A percentile compares a stretch with the other conserved stretches of the same genome.
These are phyloP conservation scores for Drosophila biarmipes DNA, from an alignment of 1,140 invertebrate species.

Conservation along the genomic window DNA sequence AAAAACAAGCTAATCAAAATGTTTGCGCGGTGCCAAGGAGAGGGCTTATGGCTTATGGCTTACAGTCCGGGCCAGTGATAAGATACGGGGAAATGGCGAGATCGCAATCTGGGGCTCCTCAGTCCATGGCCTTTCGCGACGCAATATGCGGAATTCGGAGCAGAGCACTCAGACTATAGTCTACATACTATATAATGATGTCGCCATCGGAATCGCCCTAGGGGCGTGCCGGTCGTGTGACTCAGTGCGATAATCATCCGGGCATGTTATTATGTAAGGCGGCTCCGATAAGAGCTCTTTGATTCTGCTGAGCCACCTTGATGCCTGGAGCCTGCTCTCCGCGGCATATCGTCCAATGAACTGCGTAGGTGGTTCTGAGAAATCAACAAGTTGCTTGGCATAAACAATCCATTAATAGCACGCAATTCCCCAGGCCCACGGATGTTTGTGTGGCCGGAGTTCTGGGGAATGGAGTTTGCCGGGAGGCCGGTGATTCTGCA, in stretches of 20 bases:
- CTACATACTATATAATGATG: not conserved
- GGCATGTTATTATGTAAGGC: conserved; percentile 55
- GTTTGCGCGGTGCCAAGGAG: conserved; percentile 33
- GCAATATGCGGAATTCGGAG: conserved; percentile 4
- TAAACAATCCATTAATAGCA: conserved; percentile 29
- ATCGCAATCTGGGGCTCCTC: conserved; percentile 13
- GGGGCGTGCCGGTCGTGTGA: conserved; percentile 67
- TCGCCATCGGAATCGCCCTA: conserved; percentile 6
- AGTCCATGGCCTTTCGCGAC: conserved; percentile 23
- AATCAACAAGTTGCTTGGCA: conserved; percentile 44
- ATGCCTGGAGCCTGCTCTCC: not conserved
- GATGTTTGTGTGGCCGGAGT: not conserved
- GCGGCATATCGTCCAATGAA: conserved; percentile 38
- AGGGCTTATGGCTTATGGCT: conserved; percentile 29
- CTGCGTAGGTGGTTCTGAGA: conserved; percentile 18
- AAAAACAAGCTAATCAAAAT: conserved; percentile 59
- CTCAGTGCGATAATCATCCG: conserved; percentile 40
- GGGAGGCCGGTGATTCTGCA: conserved; percentile 14
- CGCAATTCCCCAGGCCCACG: conserved; percentile 9
- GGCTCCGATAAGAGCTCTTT: conserved; percentile 15
- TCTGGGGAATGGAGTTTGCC: not conserved
- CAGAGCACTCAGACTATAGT: not conserved
- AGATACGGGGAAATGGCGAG: conserved; percentile 42
- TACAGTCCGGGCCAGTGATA: conserved; percentile 15
- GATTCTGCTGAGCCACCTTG: conserved; percentile 12